Percentiles rank a stretch among this genome's conserved stretches.
These are phyloP conservation scores for Puntigrus tetrazona DNA, from an alignment of 2,113 vertebrate genomes.

Conservation along the genomic window DNA sequence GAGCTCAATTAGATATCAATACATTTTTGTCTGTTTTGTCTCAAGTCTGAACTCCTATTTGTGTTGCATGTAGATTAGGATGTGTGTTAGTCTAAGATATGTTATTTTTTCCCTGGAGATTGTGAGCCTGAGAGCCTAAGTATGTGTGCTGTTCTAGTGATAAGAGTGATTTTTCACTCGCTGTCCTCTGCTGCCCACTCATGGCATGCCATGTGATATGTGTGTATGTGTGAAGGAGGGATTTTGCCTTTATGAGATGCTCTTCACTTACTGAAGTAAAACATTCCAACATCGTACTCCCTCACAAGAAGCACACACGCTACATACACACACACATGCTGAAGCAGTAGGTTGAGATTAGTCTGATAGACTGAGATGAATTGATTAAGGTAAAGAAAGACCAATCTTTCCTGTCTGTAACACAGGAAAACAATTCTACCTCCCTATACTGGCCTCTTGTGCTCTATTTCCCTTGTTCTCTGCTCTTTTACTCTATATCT, in stretches of 20 bases:
- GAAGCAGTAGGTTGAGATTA: slow-evolving; percentile 22
- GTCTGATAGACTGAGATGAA: neutral
- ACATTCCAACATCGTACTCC: slow-evolving; percentile 54
- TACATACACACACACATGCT: slow-evolving; percentile 2
- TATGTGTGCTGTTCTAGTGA: slow-evolving; percentile 2
- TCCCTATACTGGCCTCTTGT: neutral
- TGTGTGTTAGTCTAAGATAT: neutral
- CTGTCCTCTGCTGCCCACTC: slow-evolving; percentile 12
- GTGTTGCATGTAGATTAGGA: slow-evolving; percentile 18
- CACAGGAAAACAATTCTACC: neutral
- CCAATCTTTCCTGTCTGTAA: neutral
- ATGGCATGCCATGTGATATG: neutral
- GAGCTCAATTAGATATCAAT: neutral
- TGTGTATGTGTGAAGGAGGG: slow-evolving; percentile 24
- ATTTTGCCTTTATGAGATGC: slow-evolving; percentile 38
- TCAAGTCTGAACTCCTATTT: neutral
- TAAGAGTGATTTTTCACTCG: slow-evolving; percentile 42
- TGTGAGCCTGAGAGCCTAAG: slow-evolving; percentile 17
- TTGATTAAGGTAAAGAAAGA: neutral
- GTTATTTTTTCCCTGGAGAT: slow-evolving; percentile 15
- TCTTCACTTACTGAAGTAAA: slow-evolving; percentile 41
- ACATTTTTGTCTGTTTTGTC: neutral
- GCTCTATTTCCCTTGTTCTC: neutral
- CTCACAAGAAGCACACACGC: neutral
- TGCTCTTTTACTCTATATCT: neutral